These are phyloP conservation scores for Brienomyrus brachyistius DNA, from an alignment of 2,113 vertebrate species.

Conservation along the genomic window DNA sequence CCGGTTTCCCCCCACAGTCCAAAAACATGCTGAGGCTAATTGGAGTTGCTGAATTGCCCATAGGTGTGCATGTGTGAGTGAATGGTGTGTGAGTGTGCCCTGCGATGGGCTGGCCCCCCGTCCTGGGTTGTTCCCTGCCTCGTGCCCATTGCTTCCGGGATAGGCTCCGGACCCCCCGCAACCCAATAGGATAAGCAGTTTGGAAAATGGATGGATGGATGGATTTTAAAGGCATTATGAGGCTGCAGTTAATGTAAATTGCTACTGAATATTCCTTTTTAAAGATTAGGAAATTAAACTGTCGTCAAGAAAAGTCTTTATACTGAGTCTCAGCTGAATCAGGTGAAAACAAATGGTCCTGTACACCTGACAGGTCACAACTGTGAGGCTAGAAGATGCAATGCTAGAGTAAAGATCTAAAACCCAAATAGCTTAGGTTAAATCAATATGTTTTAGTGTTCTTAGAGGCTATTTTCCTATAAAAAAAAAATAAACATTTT, in stretches of 20 bases:
- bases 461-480: not conserved
- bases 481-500: not conserved
- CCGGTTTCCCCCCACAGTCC: too few relatives aligned
- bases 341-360: not conserved
- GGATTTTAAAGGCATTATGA: not conserved
- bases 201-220: too few relatives aligned
- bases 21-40: too few relatives aligned
- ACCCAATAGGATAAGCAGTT: too few relatives aligned
- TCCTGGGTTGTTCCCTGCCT: too few relatives aligned
- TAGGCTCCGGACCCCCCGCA: too few relatives aligned
- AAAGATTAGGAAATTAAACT: not conserved
- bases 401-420: not conserved
- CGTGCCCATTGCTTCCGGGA: too few relatives aligned
- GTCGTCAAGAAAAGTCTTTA: not conserved
- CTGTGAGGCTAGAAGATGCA: not conserved
- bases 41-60: too few relatives aligned
- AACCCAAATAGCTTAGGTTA: not conserved
- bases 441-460: slow-evolving; percentile 2
- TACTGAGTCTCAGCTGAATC: not conserved
- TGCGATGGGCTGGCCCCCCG: too few relatives aligned
- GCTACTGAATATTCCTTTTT: not conserved
- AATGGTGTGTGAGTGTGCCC: too few relatives aligned
- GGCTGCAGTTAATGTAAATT: not conserved
- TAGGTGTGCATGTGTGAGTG: too few relatives aligned
- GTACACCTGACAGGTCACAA: not conserved